phyloP scores from a whole-genome alignment of 2,113 vertebrate genomes.

The Hippocampus mohnikei region DNA sequence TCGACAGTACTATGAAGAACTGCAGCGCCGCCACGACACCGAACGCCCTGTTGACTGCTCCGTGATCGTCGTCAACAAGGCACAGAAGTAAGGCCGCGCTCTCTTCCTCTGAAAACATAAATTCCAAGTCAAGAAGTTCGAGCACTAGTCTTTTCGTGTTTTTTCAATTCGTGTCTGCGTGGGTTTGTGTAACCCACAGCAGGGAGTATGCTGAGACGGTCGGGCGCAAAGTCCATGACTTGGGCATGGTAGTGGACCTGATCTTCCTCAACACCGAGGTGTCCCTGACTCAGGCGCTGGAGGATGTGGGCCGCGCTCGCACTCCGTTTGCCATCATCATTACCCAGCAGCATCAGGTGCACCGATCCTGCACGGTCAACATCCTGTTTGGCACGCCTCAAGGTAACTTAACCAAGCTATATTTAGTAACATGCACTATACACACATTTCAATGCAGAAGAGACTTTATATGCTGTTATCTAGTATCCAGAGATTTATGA shows the following conservation, averaged over 20 bases:
- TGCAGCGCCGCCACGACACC: conserved; percentile 87
- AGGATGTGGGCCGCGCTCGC: conserved; percentile 91
- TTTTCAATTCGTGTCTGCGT: conserved; percentile 40
- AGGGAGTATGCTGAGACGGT: conserved; percentile 97
- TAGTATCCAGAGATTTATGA: no score
- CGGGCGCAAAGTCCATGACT: conserved; percentile 91
- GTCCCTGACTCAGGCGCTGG: conserved; percentile 91
- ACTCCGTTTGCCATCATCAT: conserved; percentile 97
- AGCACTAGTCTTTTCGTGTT: not conserved
- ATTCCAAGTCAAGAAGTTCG: not conserved
- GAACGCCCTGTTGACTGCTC: conserved; percentile 96
- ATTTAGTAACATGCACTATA: not conserved
- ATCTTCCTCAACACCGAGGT: conserved; percentile 99
- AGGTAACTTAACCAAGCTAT: conserved; percentile 70
- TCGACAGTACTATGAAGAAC: conserved; percentile 93
- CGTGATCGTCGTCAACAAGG: conserved; percentile 95
- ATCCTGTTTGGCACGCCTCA: conserved; percentile 97
- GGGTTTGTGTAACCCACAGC: conserved; percentile 26
- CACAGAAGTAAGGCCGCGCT: conserved; percentile 84
- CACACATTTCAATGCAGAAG: no score
- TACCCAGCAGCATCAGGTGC: conserved; percentile 96
- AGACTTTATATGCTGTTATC: no score
- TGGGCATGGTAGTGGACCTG: conserved; percentile 97
- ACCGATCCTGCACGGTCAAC: conserved; percentile 96
- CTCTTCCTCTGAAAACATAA: not conserved